These are phyloP conservation scores for Capra hircus DNA, from an alignment of 2,113 vertebrate genomes.

Conservation along the genomic window DNA sequence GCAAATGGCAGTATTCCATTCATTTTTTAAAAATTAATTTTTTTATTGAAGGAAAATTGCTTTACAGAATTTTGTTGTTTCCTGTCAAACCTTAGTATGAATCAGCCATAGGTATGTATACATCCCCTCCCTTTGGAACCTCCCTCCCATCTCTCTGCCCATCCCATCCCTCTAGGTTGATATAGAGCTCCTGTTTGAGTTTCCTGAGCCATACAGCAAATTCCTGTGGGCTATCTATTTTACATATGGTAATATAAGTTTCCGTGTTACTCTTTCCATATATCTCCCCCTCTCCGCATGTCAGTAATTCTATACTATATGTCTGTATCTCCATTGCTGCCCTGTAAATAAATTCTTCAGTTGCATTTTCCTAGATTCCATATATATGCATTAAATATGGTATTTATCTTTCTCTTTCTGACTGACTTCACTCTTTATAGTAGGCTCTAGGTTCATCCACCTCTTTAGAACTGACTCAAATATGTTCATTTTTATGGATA, in stretches of 20 bases:
- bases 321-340: not conserved
- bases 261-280: not conserved
- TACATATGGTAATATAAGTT: not conserved
- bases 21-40: not conserved
- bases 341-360: not conserved
- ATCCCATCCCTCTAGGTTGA: not conserved
- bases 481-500: not conserved
- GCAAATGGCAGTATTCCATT: not conserved
- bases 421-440: not conserved
- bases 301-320: not conserved
- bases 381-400: not conserved
- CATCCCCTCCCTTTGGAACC: not conserved
- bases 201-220: not conserved
- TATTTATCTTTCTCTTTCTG: not conserved
- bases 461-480: not conserved
- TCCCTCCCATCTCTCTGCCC: not conserved
- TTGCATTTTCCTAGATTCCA: not conserved
- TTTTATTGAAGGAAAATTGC: not conserved
- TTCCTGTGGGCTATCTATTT: not conserved
- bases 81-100: not conserved
- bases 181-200: not conserved
- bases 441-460: not conserved
- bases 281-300: not conserved
- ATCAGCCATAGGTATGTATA: not conserved
- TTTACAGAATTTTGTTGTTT: not conserved